phyloP scores from a whole-genome alignment of 2,113 vertebrate genomes.

The Hippotragus niger region DNA sequence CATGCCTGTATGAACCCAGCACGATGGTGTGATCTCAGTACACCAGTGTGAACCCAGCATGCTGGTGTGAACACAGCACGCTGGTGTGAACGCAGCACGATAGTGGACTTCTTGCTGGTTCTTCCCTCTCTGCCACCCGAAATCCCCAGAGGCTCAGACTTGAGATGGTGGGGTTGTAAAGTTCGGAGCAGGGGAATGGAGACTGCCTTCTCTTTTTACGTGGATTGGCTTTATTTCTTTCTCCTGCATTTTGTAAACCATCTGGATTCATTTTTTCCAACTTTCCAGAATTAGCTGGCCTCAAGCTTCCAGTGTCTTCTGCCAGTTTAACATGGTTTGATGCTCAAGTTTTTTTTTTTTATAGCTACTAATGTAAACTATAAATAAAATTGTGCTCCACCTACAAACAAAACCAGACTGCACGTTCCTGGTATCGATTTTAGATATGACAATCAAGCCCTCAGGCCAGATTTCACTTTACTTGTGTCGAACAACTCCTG shows the following conservation, averaged over 20 bases:
- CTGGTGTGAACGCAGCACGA: rapidly evolving
- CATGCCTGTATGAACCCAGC: no score
- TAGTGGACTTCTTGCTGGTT: rapidly evolving
- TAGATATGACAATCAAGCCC: not conserved
- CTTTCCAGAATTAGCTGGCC: not conserved
- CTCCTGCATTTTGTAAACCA: not conserved
- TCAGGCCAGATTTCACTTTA: not conserved
- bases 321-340: no score
- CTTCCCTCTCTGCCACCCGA: rapidly evolving
- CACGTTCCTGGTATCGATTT: not conserved
- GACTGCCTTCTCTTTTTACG: not conserved
- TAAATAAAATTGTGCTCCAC: not conserved
- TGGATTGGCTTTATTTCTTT: not conserved
- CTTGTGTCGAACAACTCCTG: not conserved
- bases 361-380: not conserved
- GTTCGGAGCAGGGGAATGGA: rapidly evolving
- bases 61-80: no score
- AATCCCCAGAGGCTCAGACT: rapidly evolving
- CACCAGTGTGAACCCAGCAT: no score
- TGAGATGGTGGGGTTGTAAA: rapidly evolving
- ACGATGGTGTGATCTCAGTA: no score
- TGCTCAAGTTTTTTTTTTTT: not conserved
- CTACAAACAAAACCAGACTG: no score
- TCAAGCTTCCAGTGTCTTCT: not conserved
- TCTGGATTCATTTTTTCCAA: not conserved